Conservation (phyloP, 1,140 invertebrate genomes). For the Olivierus martensii region DNA sequence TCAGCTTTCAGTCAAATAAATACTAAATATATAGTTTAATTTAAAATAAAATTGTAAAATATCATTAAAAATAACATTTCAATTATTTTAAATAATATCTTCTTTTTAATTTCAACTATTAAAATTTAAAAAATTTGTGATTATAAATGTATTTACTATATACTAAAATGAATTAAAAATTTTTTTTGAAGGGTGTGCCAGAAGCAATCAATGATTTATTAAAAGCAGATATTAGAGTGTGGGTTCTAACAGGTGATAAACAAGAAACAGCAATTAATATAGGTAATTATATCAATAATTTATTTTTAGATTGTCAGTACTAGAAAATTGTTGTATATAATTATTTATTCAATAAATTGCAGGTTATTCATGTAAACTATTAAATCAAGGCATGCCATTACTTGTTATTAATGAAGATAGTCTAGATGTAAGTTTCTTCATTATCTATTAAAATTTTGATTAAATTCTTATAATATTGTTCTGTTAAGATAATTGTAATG, state of each 20-base stretch:
- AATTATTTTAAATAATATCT: too few species aligned
- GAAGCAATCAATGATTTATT: constrained; percentile 82
- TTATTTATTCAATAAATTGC: neutral
- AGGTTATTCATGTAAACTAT: constrained; percentile 79
- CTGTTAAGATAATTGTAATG: neutral
- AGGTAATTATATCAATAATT: constrained; percentile 32
- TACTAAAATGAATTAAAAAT: neutral
- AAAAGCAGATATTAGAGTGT: constrained; percentile 77
- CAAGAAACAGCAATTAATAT: constrained; percentile 99
- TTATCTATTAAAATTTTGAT: too few species aligned
- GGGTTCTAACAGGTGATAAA: constrained; percentile 98
- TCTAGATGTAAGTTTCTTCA: constrained; percentile 77
- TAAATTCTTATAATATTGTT: too few species aligned
- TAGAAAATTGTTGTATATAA: too few species aligned
- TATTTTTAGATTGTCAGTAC: neutral
- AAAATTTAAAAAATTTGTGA: too few species aligned
- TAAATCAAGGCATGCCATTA: constrained; percentile 71
- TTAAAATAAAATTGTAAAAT: too few species aligned
- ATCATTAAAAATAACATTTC: too few species aligned
- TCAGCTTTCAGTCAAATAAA: too few species aligned
- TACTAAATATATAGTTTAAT: too few species aligned
- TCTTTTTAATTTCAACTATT: too few species aligned
- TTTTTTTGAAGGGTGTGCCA: constrained; percentile 47
- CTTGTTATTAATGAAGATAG: constrained; percentile 85
- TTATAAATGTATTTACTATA: too few species aligned